Conservation (phyloP, 2,888 invertebrate species). For the Mythimna vitellina region DNA sequence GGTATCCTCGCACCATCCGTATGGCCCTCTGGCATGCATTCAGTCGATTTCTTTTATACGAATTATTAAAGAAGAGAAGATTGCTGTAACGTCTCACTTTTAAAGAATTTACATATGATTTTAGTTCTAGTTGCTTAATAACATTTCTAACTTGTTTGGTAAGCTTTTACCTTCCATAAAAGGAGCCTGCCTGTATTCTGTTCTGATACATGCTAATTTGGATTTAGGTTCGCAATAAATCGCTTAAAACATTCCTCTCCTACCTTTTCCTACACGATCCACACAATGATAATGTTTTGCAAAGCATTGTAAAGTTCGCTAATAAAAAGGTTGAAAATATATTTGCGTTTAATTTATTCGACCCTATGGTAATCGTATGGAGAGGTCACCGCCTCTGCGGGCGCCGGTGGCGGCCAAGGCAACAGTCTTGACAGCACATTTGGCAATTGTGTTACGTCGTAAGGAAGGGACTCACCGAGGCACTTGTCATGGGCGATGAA, state of each 20-base stretch:
- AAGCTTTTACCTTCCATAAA: conserved; percentile 7
- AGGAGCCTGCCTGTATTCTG: conserved; percentile 2
- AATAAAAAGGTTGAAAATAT: conserved; percentile 58
- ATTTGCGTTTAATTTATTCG: conserved; percentile 60
- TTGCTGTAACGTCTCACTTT: conserved; percentile 7
- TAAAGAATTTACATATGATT: conserved; percentile 13
- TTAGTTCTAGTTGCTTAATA: conserved; percentile 12
- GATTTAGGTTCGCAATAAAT: conserved; percentile 2
- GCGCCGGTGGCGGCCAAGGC: conserved; percentile 35
- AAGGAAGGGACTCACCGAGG: conserved; percentile 17
- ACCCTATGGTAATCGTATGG: conserved; percentile 50
- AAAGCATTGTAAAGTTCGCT: conserved; percentile 42
- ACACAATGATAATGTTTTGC: conserved; percentile 10
- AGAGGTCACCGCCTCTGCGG: conserved; percentile 47
- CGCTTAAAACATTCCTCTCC: conserved; percentile 15
- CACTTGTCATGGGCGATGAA: neutral
- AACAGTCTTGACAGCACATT: conserved; percentile 26
- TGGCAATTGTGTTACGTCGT: conserved; percentile 39
- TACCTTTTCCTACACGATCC: conserved; percentile 8
- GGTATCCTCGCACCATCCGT: too few species aligned
- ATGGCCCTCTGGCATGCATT: too few species aligned
- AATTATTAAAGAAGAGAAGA: too few species aligned
- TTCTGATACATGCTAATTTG: conserved; percentile 6
- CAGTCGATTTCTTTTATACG: too few species aligned
- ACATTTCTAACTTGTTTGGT: conserved; percentile 7